Evolutionary conservation across 2,113 vertebrate genomes (phyloP).

Genomic region (Epinephelus fuscoguttatus): DNA sequence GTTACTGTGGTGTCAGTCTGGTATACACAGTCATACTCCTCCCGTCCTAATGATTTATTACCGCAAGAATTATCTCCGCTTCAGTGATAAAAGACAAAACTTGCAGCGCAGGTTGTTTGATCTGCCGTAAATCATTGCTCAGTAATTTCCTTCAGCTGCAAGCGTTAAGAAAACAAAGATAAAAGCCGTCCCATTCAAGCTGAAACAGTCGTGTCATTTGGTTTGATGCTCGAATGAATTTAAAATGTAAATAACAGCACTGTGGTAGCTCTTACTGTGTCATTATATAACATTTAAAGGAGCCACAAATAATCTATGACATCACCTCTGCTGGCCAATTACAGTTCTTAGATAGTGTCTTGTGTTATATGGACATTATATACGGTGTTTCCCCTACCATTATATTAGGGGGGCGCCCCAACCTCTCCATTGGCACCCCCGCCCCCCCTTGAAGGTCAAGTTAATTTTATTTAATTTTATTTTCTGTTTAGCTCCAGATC

Average conservation of each 20-base stretch:
- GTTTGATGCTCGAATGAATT: neutral
- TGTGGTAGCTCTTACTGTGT: too few relatives aligned
- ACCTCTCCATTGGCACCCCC: too few relatives aligned
- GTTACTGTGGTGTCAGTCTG: neutral
- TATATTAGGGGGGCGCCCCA: too few relatives aligned
- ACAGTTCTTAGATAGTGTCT: neutral
- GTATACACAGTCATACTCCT: neutral
- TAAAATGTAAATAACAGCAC: neutral
- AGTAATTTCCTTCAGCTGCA: neutral
- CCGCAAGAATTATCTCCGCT: slow-evolving; percentile 35
- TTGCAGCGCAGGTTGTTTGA: neutral
- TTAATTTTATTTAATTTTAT: too few relatives aligned
- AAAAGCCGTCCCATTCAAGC: neutral
- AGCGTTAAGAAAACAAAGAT: slow-evolving; percentile 27
- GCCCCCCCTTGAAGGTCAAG: too few relatives aligned
- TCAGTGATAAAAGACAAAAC: slow-evolving; percentile 27
- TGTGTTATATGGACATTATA: neutral
- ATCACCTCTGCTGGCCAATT: neutral
- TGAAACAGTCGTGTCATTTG: neutral
- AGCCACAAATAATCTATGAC: neutral
- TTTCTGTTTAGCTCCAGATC: too few relatives aligned
- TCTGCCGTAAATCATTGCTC: slow-evolving; percentile 49
- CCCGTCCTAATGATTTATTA: slow-evolving; percentile 33
- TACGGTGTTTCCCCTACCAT: too few relatives aligned
- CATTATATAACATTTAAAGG: neutral